A percentile compares a stretch with the other conserved stretches of the same genome.
Conservation (phyloP, 2,797 vertebrate genomes). For the Glyptemys insculpta region DNA sequence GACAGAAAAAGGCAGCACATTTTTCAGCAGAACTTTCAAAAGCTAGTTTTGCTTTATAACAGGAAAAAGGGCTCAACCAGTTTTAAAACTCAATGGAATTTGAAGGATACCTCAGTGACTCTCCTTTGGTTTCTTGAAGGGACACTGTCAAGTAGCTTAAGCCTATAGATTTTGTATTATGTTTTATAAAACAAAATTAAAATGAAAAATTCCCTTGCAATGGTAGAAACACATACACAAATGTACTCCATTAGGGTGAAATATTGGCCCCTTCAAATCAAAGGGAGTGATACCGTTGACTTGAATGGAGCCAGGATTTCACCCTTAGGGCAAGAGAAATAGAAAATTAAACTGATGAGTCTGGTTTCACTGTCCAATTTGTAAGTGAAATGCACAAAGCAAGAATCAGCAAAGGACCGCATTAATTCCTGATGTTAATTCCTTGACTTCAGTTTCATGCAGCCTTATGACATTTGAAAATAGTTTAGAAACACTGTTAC, state of each 20-base stretch:
- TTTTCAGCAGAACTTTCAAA: conserved; percentile 14
- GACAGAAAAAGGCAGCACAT: neutral
- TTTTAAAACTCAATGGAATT: neutral
- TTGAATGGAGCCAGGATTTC: neutral
- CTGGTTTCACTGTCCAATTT: neutral
- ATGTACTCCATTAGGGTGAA: neutral
- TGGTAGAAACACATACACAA: neutral
- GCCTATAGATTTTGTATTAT: neutral
- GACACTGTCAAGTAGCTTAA: neutral
- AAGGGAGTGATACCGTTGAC: neutral
- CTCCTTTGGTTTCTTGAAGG: conserved; percentile 6
- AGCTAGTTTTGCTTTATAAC: neutral
- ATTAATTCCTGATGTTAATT: neutral
- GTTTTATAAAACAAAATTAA: neutral
- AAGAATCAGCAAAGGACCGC: neutral
- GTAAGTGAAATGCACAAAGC: neutral
- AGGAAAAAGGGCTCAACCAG: neutral
- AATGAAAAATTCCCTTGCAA: neutral
- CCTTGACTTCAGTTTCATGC: neutral
- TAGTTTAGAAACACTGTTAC: neutral
- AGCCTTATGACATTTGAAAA: neutral
- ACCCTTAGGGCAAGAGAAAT: neutral
- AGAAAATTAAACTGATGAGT: neutral
- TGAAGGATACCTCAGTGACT: neutral
- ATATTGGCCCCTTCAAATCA: neutral